A percentile compares a stretch with the other conserved stretches of the same genome.
Evolutionary conservation across 2,797 vertebrate genomes (phyloP).

Genomic region (Trachops cirrhosus): DNA sequence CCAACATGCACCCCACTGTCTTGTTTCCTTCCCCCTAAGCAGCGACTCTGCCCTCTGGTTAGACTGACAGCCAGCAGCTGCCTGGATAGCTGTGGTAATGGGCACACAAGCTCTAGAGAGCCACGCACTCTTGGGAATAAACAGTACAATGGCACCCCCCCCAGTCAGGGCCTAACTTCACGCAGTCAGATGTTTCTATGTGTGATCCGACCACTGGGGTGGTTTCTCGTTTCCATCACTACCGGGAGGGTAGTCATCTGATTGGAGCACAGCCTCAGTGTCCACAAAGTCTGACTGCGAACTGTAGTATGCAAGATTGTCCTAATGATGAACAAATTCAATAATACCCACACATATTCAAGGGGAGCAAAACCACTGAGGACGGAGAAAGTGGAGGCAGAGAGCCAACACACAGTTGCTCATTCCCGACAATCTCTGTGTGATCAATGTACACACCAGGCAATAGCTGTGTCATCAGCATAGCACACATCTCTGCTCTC

Average conservation of each 20-base stretch:
- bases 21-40: neutral
- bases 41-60: neutral
- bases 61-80: neutral
- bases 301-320: neutral
- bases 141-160: neutral
- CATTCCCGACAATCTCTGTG: neutral
- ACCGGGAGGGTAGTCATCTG: neutral
- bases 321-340: slow-evolving; percentile 46
- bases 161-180: neutral
- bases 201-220: neutral
- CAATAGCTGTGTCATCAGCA: rapidly evolving
- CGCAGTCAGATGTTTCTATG: neutral
- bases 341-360: slow-evolving; percentile 54
- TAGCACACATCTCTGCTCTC: neutral
- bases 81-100: neutral
- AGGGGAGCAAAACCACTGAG: slow-evolving; percentile 50
- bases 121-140: neutral
- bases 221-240: neutral
- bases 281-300: neutral
- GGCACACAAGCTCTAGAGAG: neutral
- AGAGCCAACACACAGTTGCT: neutral
- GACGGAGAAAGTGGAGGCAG: neutral
- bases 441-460: neutral
- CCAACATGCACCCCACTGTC: rapidly evolving
- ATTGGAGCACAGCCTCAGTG: neutral